Percentiles rank a stretch among this genome's conserved stretches.
Evolutionary conservation across 1,140 invertebrate genomes (phyloP).

Genomic region (Apocrypta bakeri): DNA sequence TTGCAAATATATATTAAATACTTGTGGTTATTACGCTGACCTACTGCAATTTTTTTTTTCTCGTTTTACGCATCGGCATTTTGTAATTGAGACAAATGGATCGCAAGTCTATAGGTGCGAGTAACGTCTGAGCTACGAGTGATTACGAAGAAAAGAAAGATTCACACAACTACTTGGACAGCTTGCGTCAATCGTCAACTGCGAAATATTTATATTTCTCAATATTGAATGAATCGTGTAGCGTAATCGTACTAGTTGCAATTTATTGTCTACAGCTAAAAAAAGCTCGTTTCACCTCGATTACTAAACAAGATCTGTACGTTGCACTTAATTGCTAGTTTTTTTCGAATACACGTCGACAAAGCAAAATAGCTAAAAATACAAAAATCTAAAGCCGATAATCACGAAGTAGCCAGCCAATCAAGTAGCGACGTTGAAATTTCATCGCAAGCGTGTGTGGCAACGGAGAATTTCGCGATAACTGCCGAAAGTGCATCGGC

Average conservation of each 20-base stretch:
- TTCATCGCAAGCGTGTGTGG: not conserved
- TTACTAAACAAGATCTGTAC: too few species aligned
- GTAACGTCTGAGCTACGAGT: too few species aligned
- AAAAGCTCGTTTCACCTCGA: not conserved
- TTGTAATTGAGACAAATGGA: not conserved
- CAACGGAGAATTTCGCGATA: conserved; percentile 4
- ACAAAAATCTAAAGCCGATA: not conserved
- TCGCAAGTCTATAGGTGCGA: too few species aligned
- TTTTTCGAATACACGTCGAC: too few species aligned
- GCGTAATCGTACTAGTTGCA: too few species aligned
- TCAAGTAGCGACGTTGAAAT: not conserved
- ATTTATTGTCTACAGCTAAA: too few species aligned
- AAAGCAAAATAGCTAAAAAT: not conserved
- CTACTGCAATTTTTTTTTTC: too few species aligned
- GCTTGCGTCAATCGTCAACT: not conserved
- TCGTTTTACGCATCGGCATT: not conserved
- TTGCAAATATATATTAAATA: not conserved
- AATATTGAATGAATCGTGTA: not conserved
- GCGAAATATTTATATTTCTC: not conserved
- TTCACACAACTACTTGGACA: too few species aligned
- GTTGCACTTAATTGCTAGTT: too few species aligned
- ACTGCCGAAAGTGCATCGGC: not conserved
- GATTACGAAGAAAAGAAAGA: too few species aligned
- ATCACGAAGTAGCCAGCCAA: not conserved
- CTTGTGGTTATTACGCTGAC: not conserved